Conservation (phyloP, 2,113 vertebrate genomes). For the Rhegmatorhina hoffmannsi region DNA sequence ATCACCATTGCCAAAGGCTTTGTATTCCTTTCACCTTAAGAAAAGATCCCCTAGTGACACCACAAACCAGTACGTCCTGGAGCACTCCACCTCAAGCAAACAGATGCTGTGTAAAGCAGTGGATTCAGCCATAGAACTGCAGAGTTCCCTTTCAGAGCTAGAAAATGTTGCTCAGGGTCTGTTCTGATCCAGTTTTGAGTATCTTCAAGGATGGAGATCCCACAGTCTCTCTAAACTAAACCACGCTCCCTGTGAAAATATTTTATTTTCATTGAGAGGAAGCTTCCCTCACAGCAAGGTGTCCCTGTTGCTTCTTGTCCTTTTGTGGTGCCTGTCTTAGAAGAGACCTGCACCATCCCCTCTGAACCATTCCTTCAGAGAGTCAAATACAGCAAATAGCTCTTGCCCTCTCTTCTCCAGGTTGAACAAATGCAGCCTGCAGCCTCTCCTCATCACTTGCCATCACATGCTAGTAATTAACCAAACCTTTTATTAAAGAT, state of each 20-base stretch:
- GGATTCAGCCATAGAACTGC: not conserved
- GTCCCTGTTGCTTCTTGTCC: not conserved
- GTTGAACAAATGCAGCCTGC: not conserved
- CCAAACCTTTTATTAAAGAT: constrained; percentile 35
- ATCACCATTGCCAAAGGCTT: not conserved
- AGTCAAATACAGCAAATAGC: not conserved
- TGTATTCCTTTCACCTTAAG: not conserved
- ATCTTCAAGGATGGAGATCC: not conserved
- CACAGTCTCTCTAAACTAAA: not conserved
- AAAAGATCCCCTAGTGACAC: not conserved
- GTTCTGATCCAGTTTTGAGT: not conserved
- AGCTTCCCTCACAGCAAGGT: not conserved
- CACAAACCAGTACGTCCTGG: not conserved
- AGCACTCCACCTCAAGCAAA: not conserved
- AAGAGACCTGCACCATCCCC: not conserved
- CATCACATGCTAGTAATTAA: constrained; percentile 44
- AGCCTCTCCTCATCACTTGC: not conserved
- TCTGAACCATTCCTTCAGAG: not conserved
- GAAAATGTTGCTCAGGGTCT: not conserved
- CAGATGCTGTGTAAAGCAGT: not conserved
- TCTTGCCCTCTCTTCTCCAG: not conserved
- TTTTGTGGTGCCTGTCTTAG: not conserved
- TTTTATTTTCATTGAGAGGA: not conserved
- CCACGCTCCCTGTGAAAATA: not conserved
- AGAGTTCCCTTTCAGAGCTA: not conserved